Percentiles rank a stretch among this genome's conserved stretches.
Evolutionary conservation across 2,113 vertebrate species (phyloP).

Genomic region (Echinops telfairi): DNA sequence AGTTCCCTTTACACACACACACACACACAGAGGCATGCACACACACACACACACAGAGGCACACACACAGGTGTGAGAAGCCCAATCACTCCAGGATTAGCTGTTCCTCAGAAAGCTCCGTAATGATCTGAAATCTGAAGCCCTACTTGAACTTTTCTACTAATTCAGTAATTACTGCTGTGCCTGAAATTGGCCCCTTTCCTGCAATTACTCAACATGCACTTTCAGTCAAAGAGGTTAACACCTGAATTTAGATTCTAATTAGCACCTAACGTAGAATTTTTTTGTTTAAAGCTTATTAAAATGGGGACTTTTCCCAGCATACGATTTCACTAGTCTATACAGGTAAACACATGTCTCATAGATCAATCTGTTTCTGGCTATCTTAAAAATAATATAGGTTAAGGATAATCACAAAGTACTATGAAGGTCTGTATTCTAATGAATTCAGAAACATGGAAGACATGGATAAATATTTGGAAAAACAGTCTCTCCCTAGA

Average conservation of each 20-base stretch:
- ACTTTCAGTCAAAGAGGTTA: conserved; percentile 90
- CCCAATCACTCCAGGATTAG: conserved; percentile 89
- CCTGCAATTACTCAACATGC: conserved; percentile 90
- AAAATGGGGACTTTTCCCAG: conserved; percentile 86
- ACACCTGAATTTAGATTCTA: conserved; percentile 93
- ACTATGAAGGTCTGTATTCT: too few relatives aligned
- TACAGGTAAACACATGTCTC: conserved; percentile 66
- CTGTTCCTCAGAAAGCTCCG: conserved; percentile 92
- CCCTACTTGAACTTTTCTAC: conserved; percentile 95
- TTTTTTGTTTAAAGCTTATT: conserved; percentile 89
- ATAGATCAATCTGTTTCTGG: conserved; percentile 66
- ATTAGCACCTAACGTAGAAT: conserved; percentile 91
- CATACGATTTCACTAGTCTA: conserved; percentile 85
- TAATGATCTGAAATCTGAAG: conserved; percentile 95
- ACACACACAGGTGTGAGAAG: conserved; percentile 86
- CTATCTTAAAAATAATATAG: conserved; percentile 72
- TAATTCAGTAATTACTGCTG: conserved; percentile 99
- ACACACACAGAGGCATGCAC: conserved; percentile 68
- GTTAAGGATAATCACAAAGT: too few relatives aligned
- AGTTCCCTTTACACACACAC: conserved; percentile 81
- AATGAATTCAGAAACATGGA: too few relatives aligned
- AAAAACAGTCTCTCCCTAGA: too few relatives aligned
- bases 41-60: conserved; percentile 52
- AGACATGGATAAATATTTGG: too few relatives aligned
- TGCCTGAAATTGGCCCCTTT: conserved; percentile 91